Conservation (phyloP, 2,113 vertebrate species). For the Grammomys surdaster region DNA sequence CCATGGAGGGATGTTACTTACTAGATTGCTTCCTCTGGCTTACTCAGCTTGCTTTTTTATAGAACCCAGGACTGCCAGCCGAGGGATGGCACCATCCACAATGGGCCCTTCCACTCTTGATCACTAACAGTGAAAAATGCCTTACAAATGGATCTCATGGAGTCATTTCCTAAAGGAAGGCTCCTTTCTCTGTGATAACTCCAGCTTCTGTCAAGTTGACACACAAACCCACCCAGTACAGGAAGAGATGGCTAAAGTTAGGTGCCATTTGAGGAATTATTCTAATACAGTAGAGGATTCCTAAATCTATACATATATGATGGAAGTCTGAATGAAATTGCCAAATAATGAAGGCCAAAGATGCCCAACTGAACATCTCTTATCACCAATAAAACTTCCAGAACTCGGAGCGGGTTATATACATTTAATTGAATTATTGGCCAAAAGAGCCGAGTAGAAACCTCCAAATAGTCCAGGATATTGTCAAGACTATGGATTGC, state of each 20-base stretch:
- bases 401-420: not conserved
- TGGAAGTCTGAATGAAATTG: not conserved
- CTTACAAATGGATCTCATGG: too few relatives aligned
- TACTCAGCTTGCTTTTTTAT: too few relatives aligned
- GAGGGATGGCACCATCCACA: too few relatives aligned
- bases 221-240: too few relatives aligned
- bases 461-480: not conserved
- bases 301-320: not conserved
- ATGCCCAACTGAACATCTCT: not conserved
- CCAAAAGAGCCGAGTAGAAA: not conserved
- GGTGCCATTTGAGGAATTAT: not conserved
- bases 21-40: too few relatives aligned
- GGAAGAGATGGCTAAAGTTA: not conserved
- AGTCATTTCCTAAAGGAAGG: too few relatives aligned
- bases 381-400: not conserved
- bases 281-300: not conserved
- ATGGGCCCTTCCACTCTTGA: too few relatives aligned
- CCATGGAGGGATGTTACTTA: too few relatives aligned
- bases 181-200: too few relatives aligned
- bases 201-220: too few relatives aligned
- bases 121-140: too few relatives aligned
- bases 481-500: not conserved
- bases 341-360: not conserved
- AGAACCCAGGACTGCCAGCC: too few relatives aligned
- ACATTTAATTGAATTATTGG: not conserved